These are phyloP conservation scores for Naso thynnoides DNA, from an alignment of 2,797 vertebrate species.

Conservation along the genomic window DNA sequence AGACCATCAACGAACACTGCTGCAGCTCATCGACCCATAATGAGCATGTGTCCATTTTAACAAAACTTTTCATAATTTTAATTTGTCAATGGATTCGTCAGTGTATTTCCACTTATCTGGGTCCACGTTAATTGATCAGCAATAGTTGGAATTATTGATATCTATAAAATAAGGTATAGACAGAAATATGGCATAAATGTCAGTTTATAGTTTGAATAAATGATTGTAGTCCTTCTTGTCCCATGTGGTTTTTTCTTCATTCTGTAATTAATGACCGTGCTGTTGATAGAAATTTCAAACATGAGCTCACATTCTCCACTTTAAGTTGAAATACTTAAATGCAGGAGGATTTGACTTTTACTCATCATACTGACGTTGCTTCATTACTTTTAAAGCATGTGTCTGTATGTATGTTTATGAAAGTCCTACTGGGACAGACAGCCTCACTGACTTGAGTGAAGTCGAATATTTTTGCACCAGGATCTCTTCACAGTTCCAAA, in stretches of 20 bases:
- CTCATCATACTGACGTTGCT: not conserved
- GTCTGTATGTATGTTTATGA: not conserved
- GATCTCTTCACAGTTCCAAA: constrained; percentile 22
- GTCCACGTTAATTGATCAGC: not conserved
- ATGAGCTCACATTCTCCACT: too few relatives aligned
- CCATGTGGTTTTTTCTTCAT: too few relatives aligned
- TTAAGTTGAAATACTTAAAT: too few relatives aligned
- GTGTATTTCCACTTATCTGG: not conserved
- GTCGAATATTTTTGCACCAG: not conserved
- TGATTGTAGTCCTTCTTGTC: too few relatives aligned
- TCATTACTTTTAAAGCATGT: not conserved
- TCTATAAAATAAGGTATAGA: not conserved
- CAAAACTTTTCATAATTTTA: not conserved
- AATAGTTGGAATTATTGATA: not conserved
- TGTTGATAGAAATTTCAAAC: too few relatives aligned
- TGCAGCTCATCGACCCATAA: not conserved
- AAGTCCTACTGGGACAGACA: not conserved
- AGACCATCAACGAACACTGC: too few relatives aligned
- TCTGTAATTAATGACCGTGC: too few relatives aligned
- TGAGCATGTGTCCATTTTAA: not conserved
- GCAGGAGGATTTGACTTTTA: not conserved
- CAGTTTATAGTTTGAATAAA: not conserved
- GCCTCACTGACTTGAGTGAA: too few relatives aligned
- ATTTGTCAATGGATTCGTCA: not conserved
- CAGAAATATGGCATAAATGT: not conserved